Percentiles rank a stretch among this genome's conserved stretches.
Evolutionary conservation across 2,113 vertebrate species (phyloP).

Genomic region (Hemiscyllium ocellatum): DNA sequence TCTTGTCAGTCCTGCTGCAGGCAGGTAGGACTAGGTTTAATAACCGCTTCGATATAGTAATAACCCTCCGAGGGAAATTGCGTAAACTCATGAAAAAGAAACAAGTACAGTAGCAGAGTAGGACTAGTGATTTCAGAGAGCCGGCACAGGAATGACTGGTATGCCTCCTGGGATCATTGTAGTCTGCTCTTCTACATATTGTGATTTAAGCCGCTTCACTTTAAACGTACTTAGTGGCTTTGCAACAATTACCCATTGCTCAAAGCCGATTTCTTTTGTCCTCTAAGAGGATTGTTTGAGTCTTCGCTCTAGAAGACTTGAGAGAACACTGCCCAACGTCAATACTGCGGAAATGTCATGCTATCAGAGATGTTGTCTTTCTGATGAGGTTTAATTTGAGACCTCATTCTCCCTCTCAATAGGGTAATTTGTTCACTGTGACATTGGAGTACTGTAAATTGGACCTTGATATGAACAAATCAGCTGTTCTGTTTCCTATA

Average conservation of each 20-base stretch:
- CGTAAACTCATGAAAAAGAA: neutral
- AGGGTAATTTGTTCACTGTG: neutral
- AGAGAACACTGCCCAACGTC: neutral
- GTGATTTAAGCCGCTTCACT: neutral
- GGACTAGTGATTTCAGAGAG: neutral
- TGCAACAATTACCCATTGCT: neutral
- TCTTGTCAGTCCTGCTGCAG: neutral
- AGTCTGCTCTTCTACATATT: neutral
- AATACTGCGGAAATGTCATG: too few species aligned
- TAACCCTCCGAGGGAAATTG: neutral
- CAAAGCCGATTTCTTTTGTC: neutral
- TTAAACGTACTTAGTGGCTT: neutral
- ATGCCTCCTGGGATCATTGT: neutral
- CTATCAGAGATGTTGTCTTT: neutral
- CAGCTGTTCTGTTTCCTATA: neutral
- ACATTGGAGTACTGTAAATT: too few species aligned
- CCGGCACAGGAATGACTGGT: neutral
- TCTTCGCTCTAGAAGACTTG: neutral
- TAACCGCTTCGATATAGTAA: neutral
- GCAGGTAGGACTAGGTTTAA: neutral
- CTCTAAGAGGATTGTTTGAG: neutral
- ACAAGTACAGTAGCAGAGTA: neutral
- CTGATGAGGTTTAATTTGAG: neutral
- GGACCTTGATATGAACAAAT: neutral
- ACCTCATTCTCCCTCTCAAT: neutral